phyloP scores from a whole-genome alignment of 2,113 vertebrate genomes.

The Cisticola juncidis region DNA sequence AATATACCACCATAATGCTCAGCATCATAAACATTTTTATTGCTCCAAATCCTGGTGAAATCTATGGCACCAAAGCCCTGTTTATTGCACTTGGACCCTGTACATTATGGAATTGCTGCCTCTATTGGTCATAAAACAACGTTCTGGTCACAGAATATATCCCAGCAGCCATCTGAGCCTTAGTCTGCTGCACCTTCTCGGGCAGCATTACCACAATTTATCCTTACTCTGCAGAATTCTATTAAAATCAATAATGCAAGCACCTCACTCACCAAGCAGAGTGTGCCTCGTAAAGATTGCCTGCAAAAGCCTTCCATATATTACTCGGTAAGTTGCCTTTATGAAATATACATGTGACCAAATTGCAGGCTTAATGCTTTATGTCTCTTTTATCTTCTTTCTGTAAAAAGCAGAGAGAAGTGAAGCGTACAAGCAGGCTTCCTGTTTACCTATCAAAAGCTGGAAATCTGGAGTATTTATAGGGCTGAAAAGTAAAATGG shows the following conservation, averaged over 20 bases:
- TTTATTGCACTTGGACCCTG: neutral
- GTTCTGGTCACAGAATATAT: conserved; percentile 20
- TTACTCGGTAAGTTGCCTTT: neutral
- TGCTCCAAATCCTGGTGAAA: conserved; percentile 5
- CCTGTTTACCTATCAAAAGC: neutral
- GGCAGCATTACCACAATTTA: conserved; percentile 5
- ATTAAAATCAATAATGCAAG: conserved; percentile 55
- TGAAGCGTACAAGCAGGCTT: neutral
- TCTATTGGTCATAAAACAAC: neutral
- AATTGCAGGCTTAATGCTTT: conserved; percentile 11
- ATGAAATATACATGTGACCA: conserved; percentile 30
- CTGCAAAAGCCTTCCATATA: neutral
- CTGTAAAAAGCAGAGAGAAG: neutral
- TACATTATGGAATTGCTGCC: neutral
- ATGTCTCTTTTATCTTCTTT: conserved; percentile 6
- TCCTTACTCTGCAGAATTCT: conserved; percentile 32
- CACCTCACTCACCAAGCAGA: neutral
- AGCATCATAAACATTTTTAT: conserved; percentile 23
- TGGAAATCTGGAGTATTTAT: neutral
- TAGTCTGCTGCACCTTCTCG: neutral
- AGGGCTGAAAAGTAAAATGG: neutral
- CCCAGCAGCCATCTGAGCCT: neutral
- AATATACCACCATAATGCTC: neutral
- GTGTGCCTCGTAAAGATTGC: neutral
- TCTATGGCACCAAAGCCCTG: neutral